Percentiles rank a stretch among this genome's conserved stretches.
Evolutionary conservation across 2,113 vertebrate species (phyloP).

Genomic region (Mustelus asterias): DNA sequence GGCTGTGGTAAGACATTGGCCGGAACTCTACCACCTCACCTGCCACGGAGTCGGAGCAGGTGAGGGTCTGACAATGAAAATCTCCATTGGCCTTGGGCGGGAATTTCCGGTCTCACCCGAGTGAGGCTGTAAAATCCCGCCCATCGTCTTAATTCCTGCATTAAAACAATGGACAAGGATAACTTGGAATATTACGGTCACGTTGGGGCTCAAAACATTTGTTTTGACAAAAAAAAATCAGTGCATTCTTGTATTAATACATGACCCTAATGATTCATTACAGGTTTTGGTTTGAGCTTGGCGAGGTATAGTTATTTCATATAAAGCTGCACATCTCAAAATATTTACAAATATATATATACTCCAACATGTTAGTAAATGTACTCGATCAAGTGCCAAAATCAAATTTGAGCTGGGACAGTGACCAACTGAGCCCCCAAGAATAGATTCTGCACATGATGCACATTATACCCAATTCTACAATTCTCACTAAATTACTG

Average conservation of each 20-base stretch:
- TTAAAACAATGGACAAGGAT: not conserved
- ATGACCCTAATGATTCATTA: not conserved
- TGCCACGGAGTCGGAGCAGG: too few species aligned
- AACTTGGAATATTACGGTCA: not conserved
- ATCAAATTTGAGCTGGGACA: not conserved
- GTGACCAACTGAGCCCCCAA: not conserved
- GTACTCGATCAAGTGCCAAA: not conserved
- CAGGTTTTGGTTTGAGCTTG: not conserved
- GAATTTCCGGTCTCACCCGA: too few species aligned
- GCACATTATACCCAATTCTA: not conserved
- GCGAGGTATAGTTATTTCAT: not conserved
- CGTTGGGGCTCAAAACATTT: not conserved
- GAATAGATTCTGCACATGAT: not conserved
- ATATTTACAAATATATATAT: not conserved
- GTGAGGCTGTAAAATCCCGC: too few species aligned
- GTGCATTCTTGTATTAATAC: not conserved
- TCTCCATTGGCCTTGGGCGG: too few species aligned
- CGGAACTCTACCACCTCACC: too few species aligned
- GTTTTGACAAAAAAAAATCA: not conserved
- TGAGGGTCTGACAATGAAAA: too few species aligned
- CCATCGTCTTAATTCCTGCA: not conserved
- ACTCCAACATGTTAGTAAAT: not conserved
- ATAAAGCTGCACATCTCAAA: not conserved
- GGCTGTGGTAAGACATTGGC: not conserved
- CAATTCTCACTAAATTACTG: not conserved